Percentiles rank a stretch among this genome's conserved stretches.
Conservation (phyloP, 2,888 invertebrate genomes). For the Drosophila fulvimacula region DNA sequence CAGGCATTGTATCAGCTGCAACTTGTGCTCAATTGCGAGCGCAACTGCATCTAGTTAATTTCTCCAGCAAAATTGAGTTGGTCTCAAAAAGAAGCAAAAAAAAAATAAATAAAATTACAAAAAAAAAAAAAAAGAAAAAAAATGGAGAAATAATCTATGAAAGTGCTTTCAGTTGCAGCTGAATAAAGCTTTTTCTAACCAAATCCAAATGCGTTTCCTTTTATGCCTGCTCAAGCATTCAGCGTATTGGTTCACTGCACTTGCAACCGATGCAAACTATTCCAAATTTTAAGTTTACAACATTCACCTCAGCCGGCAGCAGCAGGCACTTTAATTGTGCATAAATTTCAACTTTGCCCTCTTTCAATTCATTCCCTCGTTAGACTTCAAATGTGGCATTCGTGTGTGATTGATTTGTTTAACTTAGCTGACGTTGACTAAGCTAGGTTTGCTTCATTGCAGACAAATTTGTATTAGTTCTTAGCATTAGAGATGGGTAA, state of each 20-base stretch:
- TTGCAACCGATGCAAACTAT: constrained; percentile 14
- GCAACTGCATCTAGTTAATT: constrained; percentile 55
- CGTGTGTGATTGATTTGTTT: not conserved
- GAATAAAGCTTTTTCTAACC: constrained; percentile 8
- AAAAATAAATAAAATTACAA: not conserved
- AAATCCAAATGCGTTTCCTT: constrained; percentile 27
- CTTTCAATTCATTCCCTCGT: not conserved
- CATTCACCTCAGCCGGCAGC: not conserved
- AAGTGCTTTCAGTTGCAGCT: constrained; percentile 45
- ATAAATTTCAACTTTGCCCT: constrained; percentile 16
- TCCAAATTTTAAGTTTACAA: constrained; percentile 14
- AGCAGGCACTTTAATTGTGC: constrained; percentile 17
- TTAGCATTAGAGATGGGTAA: not conserved
- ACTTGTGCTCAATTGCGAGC: constrained; percentile 15
- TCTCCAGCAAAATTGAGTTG: constrained; percentile 46
- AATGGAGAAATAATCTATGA: constrained; percentile 45
- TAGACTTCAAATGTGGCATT: constrained; percentile 5
- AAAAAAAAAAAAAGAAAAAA: not conserved
- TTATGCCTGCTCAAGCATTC: constrained; percentile 29
- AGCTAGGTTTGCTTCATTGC: not conserved
- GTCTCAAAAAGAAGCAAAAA: constrained; percentile 28
- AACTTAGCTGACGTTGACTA: not conserved
- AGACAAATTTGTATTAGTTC: not conserved
- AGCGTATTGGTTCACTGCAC: constrained; percentile 15
- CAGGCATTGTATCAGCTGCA: constrained; percentile 28